These are phyloP conservation scores for Fistularia commersonii DNA, from an alignment of 2,797 vertebrate species.

Conservation along the genomic window DNA sequence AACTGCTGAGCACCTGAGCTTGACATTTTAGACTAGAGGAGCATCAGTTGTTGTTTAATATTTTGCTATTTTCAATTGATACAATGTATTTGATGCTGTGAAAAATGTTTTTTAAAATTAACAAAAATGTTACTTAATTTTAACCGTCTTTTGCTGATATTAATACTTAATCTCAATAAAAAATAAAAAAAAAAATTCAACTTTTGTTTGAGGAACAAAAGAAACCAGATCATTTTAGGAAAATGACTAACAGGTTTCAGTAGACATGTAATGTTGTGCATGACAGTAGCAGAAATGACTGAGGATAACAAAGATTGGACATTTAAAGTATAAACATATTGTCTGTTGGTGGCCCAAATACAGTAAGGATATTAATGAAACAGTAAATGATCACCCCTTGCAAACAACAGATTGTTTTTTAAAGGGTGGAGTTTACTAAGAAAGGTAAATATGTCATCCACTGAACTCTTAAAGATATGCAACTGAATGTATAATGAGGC, in stretches of 20 bases:
- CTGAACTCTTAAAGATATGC: too few species aligned
- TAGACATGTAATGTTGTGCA: too few species aligned
- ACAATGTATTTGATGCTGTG: constrained; percentile 3
- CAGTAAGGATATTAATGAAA: constrained; percentile 25
- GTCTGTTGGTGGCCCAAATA: constrained; percentile 12
- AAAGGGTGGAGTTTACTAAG: constrained; percentile 1
- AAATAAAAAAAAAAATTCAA: background rate
- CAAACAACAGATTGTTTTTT: constrained; percentile 26
- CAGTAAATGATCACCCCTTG: constrained; percentile 23
- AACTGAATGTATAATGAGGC: too few species aligned
- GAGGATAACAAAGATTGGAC: background rate
- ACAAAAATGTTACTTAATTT: too few species aligned
- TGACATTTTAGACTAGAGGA: constrained; percentile 33
- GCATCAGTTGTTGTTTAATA: background rate
- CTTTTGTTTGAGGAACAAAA: constrained; percentile 1
- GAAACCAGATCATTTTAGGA: too few species aligned
- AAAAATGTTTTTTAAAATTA: background rate
- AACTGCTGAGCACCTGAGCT: constrained; percentile 31
- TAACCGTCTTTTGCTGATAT: too few species aligned
- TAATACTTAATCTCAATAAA: background rate
- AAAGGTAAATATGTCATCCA: constrained; percentile 18
- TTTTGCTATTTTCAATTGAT: background rate
- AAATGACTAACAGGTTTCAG: too few species aligned
- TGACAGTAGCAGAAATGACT: too few species aligned
- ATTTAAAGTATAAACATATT: constrained; percentile 17